Evolutionary conservation across 2,888 invertebrate species (phyloP), one percentile per base, ranked within the genome.

Genomic region (Alloplasta piceator): DNA sequence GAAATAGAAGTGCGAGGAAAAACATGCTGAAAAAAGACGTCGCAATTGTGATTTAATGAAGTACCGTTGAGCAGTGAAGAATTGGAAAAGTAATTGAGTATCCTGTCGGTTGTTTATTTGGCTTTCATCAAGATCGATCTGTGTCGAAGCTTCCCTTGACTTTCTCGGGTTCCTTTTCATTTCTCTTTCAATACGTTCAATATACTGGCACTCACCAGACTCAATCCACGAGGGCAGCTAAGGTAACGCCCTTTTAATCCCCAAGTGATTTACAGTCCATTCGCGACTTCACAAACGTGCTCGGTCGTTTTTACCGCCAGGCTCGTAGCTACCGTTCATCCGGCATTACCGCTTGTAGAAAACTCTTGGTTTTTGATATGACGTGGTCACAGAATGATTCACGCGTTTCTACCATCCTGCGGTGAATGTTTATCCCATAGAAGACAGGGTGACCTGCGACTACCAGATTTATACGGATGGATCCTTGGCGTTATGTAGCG

Each of bases 221-320:
- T 77, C 77, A 70, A 70, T 81, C 52, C 68, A 41, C 39, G 39
- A 68, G 55, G 3, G 64, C 64, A 70, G 68, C 67, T 38, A 64
- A 68, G 64, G 77, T 70, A 77, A 64, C 68, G 73, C 73, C 73
- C 80, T 81, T 73, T 70, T 77, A 77, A 81, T 81, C 80, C 80
- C 68, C 68, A 64, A 73, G 80, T 70, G 80, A 80, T 80, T 80
- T 74, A 77, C 77, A 43, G 77, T 77, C 68, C 64, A 64, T 77
- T 81, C 80, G 80, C 73, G 77, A 81, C 73, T 70, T 60, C 56
- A 39, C 43, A 72, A 76, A 72, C 72, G 50, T 67, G 46, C 60
- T 76, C 16, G 71, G 48, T 52, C n/a, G 55, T 26, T n/a, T 14
- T n/a, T 52, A n/a, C 36, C 46, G 46, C 66, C 52, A 46, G 36